These are phyloP conservation scores for human (Homo sapiens) DNA, from an alignment of 2,113 vertebrate species.

Conservation along the genomic window DNA sequence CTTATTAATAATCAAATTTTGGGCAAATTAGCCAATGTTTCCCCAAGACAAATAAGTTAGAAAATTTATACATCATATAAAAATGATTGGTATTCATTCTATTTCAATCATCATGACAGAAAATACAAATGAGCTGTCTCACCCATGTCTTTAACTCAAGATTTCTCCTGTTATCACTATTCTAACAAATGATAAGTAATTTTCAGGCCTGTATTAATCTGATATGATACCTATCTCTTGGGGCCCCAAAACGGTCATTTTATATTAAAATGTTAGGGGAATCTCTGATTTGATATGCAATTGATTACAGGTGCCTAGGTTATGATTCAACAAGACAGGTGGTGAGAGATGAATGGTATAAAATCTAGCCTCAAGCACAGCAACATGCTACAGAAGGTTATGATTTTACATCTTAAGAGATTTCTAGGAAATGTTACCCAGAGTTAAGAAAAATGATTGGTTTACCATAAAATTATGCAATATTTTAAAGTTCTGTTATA, in stretches of 20 bases:
- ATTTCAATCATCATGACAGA: background rate
- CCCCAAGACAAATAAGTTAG: background rate
- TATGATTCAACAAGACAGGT: background rate
- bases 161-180: background rate
- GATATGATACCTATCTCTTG: background rate
- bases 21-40: background rate
- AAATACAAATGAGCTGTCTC: background rate
- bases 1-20: background rate
- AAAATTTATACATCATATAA: background rate
- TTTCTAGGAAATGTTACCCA: background rate
- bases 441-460: slow-evolving; percentile 8
- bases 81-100: background rate
- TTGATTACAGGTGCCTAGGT: background rate
- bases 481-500: background rate
- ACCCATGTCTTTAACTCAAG: background rate
- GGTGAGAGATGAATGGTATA: background rate
- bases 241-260: background rate
- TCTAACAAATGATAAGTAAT: background rate
- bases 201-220: background rate
- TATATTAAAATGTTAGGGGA: background rate
- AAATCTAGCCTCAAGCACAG: background rate
- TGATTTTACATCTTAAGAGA: slow-evolving; percentile 40
- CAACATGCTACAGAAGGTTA: background rate
- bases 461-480: background rate
- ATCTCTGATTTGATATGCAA: slow-evolving; percentile 25